A percentile compares a stretch with the other conserved stretches of the same genome.
phyloP scores from a whole-genome alignment of 2,113 vertebrate species.

The Heptranchias perlo region DNA sequence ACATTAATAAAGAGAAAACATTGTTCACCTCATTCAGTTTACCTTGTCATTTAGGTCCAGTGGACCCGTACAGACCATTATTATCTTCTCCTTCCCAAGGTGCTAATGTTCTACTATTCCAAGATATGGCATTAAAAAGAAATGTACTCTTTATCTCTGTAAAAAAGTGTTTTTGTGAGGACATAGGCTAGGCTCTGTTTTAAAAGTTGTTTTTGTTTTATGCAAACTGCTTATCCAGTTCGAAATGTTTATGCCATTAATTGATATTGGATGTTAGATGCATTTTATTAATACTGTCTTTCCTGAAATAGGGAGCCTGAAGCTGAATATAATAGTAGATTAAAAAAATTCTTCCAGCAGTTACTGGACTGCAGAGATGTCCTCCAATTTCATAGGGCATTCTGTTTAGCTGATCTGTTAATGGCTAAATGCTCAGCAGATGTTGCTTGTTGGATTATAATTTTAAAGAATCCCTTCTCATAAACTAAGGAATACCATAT shows the following conservation, averaged over 20 bases:
- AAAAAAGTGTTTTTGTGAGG: not conserved
- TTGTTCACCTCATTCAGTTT: not conserved
- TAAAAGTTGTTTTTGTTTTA: not conserved
- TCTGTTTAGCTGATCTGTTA: not conserved
- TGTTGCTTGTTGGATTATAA: not conserved
- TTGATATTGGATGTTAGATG: not conserved
- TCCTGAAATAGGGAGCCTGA: not conserved
- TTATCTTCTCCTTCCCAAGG: not conserved
- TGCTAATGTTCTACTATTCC: not conserved
- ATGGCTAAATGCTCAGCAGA: slow-evolving; percentile 13
- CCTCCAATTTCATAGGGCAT: not conserved
- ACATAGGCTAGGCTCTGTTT: not conserved
- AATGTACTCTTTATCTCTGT: not conserved
- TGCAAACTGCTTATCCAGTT: not conserved
- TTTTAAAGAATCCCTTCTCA: not conserved
- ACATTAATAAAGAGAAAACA: not conserved
- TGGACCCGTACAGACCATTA: not conserved
- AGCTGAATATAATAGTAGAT: not conserved
- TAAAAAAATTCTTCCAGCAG: not conserved
- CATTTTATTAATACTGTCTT: not conserved
- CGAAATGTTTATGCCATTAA: not conserved
- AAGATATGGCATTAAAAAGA: not conserved
- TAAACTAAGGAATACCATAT: not conserved
- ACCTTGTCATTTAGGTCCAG: not conserved
- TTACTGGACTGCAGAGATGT: not conserved